Evolutionary conservation across 2,113 vertebrate species (phyloP).

Genomic region (Alces alces): DNA sequence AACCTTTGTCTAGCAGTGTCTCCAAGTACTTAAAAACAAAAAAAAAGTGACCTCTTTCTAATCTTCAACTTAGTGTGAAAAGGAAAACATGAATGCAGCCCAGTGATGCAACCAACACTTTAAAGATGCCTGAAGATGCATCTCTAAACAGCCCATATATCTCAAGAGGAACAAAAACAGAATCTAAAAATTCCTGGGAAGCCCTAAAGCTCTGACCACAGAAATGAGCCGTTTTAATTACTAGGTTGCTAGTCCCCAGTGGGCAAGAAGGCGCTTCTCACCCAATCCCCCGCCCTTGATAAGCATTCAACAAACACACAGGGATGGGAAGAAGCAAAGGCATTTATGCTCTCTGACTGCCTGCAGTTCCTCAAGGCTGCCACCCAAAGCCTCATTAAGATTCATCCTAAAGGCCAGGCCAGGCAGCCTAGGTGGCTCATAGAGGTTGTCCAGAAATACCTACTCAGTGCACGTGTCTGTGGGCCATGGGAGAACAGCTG

Average conservation of each 20-base stretch:
- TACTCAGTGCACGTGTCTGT: fast-evolving
- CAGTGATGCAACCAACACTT: too few species aligned
- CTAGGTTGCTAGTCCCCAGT: background rate
- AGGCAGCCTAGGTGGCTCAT: background rate
- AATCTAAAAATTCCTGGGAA: background rate
- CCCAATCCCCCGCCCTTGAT: background rate
- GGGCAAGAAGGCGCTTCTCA: background rate
- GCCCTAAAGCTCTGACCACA: background rate
- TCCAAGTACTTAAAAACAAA: background rate
- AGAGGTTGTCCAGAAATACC: background rate
- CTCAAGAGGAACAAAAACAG: background rate
- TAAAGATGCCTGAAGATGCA: background rate
- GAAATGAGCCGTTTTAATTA: background rate
- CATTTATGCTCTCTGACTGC: background rate
- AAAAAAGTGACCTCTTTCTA: background rate
- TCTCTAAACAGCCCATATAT: background rate
- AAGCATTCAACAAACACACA: background rate
- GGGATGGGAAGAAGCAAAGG: background rate
- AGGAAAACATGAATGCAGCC: background rate
- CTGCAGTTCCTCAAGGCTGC: background rate
- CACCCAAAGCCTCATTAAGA: background rate
- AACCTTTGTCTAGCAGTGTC: background rate
- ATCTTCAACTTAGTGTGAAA: background rate
- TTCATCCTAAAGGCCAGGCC: background rate
- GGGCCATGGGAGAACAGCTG: background rate